A percentile compares a stretch with the other conserved stretches of the same genome.
Evolutionary conservation across 1,140 invertebrate genomes (phyloP).

Genomic region (Drosophila willistoni): DNA sequence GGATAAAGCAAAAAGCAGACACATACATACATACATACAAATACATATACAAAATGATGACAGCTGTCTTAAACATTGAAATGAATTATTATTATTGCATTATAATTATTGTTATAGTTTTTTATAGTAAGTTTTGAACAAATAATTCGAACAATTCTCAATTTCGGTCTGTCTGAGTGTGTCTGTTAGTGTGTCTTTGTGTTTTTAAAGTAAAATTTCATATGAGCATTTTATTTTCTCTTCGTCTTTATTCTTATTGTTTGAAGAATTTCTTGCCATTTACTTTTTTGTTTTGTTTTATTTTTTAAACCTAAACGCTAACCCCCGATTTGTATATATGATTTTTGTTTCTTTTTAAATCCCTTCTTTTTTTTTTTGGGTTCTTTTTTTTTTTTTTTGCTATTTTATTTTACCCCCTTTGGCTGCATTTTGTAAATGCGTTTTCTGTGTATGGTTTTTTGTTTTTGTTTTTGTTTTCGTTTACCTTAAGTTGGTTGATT

Average conservation of each 20-base stretch:
- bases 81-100: conserved; percentile 11
- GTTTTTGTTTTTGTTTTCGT: conserved; percentile 16
- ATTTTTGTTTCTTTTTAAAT: conserved; percentile 15
- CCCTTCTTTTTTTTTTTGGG: neutral
- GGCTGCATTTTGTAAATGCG: conserved; percentile 77
- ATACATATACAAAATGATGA: neutral
- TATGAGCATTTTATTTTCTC: neutral
- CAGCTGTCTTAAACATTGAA: conserved; percentile 11
- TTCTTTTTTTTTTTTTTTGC: neutral
- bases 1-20: conserved; percentile 10
- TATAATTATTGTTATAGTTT: conserved; percentile 4
- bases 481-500: conserved; percentile 33
- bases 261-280: conserved; percentile 2
- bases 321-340: conserved; percentile 51
- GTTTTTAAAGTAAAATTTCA: conserved; percentile 13
- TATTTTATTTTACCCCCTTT: conserved; percentile 58
- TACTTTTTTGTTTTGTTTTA: neutral
- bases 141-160: neutral
- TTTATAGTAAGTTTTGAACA: neutral
- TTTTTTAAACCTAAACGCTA: conserved; percentile 65
- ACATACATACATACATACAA: neutral
- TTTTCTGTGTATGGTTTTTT: conserved; percentile 9
- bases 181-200: neutral
- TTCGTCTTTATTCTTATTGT: conserved; percentile 1
- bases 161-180: neutral